Evolutionary conservation across 2,888 invertebrate species (phyloP), one percentile per base, ranked within the genome.

Genomic region (Scrobipalpa atriplicella): DNA sequence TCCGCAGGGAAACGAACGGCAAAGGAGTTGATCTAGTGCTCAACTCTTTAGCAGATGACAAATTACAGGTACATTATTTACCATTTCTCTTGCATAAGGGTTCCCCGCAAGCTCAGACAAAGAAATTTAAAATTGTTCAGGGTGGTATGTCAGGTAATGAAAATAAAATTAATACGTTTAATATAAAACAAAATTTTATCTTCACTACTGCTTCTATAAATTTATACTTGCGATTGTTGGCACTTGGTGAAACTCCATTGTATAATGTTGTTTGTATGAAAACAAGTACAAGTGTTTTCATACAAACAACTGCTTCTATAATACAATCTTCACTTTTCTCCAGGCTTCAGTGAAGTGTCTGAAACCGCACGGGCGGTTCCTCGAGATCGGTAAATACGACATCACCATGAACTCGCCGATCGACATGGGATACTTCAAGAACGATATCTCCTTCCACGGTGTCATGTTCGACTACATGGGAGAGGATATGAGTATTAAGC

Each of bases 1-100:
- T 99, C 65, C 93, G 95, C 74, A 93, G 93, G 61, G 94, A 95
- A 77, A 99, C 99, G 0, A 93, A 95, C 8, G 98, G 99, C 11
- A 93, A 93, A 73, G 98, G 99, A 41, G 99, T 99, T 0, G 97
- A 99, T 79, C 90, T 98, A 65, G 96, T 99, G 16, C 89, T 98
- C 8, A 99, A 99, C 84, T 98, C 98, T 0, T 88, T 99, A 56
- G 95, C 98, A 0, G 98, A 98, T 78, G 98, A 99, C 56, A 98
- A 98, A 84, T 93, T 99, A 0, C 93, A 94, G 77, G 96, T 92
- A 76, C 1, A n/a, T n/a, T n/a, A n/a, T n/a, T n/a, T n/a, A n/a
- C n/a, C n/a, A n/a, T n/a, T n/a, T n/a, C n/a, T n/a, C n/a, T n/a
- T n/a, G n/a, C n/a, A n/a, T n/a, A n/a, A n/a, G n/a, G n/a, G n/a